Conservation (phyloP, 1,140 invertebrate genomes). For the Drosophila lacertosa region DNA sequence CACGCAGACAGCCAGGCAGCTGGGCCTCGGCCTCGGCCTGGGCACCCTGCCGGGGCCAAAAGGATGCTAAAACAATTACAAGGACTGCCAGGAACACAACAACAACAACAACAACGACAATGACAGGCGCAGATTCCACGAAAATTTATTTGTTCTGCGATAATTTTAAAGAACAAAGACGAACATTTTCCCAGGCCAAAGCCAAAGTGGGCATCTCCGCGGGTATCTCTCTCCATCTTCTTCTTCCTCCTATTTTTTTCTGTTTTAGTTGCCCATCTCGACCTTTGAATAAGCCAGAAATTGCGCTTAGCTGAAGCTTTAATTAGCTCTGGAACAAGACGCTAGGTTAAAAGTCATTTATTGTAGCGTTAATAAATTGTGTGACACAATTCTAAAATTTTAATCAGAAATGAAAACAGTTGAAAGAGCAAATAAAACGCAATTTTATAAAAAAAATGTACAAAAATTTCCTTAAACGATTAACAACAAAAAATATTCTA, state of each 20-base stretch:
- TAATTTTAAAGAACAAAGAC: constrained; percentile 59
- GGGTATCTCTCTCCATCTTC: not conserved
- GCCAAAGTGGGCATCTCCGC: not conserved
- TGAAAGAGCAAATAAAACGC: not conserved
- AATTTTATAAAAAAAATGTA: too few species aligned
- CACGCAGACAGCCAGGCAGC: constrained; percentile 22
- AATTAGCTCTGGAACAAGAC: constrained; percentile 29
- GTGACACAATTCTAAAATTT: constrained; percentile 1
- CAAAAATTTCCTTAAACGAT: too few species aligned
- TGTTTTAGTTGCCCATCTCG: constrained; percentile 9
- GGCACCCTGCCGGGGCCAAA: constrained; percentile 35
- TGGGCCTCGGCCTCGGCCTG: not conserved
- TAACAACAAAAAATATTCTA: too few species aligned
- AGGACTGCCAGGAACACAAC: constrained; percentile 25
- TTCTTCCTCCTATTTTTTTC: too few species aligned
- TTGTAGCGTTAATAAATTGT: not conserved
- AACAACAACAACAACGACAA: constrained; percentile 40
- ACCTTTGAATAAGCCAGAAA: constrained; percentile 29
- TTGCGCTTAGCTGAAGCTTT: constrained; percentile 24
- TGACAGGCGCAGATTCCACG: constrained; percentile 55
- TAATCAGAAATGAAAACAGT: not conserved
- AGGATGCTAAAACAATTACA: constrained; percentile 59
- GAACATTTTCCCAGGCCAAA: constrained; percentile 33
- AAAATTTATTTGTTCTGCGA: constrained; percentile 59
- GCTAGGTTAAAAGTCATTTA: constrained; percentile 10